A percentile compares a stretch with the other conserved stretches of the same genome.
phyloP scores from a whole-genome alignment of 2,888 invertebrate species.

The Anoplius nigerrimus region DNA sequence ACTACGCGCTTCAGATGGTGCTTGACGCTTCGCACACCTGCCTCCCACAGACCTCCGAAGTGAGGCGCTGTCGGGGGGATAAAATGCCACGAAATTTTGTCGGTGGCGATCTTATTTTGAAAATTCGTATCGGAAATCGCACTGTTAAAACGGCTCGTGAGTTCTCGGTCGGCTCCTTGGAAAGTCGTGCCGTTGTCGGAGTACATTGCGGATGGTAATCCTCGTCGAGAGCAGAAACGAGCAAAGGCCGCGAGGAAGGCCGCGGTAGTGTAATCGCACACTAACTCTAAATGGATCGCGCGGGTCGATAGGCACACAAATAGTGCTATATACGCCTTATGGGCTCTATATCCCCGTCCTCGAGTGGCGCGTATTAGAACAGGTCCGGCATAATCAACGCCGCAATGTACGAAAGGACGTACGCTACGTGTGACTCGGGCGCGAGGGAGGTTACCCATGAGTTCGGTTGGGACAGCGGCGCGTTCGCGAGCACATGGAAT shows the following conservation, averaged over 20 bases:
- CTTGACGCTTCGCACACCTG: neutral
- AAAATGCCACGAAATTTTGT: neutral
- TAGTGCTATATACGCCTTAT: neutral
- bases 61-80: too few relatives aligned
- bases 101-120: neutral
- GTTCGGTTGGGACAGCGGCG: neutral
- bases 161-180: neutral
- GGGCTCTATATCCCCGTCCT: neutral
- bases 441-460: neutral
- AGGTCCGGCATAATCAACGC: neutral
- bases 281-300: neutral
- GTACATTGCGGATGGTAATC: too few relatives aligned
- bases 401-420: neutral
- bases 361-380: neutral
- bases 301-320: too few relatives aligned
- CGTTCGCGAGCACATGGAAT: neutral
- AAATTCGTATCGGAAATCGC: conserved; percentile 20
- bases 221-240: too few relatives aligned
- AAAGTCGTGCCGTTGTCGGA: too few relatives aligned
- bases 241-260: neutral
- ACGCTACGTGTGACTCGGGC: neutral
- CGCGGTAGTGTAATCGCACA: neutral
- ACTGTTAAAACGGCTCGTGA: too few relatives aligned
- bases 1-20: neutral
- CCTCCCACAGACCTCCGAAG: too few relatives aligned